These are phyloP conservation scores for Acropora tenuis DNA, from an alignment of 64 coral and sea anemone species.

Conservation along the genomic window DNA sequence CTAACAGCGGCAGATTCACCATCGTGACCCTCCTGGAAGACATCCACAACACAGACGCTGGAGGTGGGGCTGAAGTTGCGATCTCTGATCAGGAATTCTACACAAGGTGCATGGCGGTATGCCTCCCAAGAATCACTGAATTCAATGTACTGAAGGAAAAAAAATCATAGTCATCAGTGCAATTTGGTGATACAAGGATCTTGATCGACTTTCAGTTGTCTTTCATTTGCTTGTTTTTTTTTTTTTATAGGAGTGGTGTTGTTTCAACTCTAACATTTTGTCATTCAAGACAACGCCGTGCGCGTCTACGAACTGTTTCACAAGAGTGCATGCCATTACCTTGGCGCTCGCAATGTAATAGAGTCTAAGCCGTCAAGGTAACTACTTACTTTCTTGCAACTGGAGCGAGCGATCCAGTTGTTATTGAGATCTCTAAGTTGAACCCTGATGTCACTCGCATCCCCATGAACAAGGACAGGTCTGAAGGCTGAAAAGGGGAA, in stretches of 20 bases:
- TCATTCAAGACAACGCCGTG: too few relatives aligned
- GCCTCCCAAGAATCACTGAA: constrained; percentile 53
- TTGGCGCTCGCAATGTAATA: background rate
- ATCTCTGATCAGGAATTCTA: constrained; percentile 50
- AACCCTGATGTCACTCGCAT: constrained; percentile 28
- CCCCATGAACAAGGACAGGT: constrained; percentile 38
- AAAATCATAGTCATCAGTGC: background rate
- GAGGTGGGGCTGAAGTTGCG: constrained; percentile 16
- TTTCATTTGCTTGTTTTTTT: too few relatives aligned
- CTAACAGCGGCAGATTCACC: constrained; percentile 32
- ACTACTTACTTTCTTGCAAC: constrained; percentile 33
- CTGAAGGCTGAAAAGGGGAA: constrained; percentile 44
- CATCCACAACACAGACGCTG: constrained; percentile 46
- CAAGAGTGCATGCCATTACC: too few relatives aligned
- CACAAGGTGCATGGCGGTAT: constrained; percentile 22
- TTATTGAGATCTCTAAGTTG: constrained; percentile 46
- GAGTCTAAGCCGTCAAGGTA: background rate
- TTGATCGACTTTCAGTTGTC: background rate
- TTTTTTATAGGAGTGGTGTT: too few relatives aligned
- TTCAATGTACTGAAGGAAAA: constrained; percentile 33
- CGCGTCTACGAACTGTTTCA: too few relatives aligned
- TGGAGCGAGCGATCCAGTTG: constrained; percentile 38
- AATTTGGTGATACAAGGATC: background rate
- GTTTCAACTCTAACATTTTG: too few relatives aligned
- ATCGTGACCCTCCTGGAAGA: constrained; percentile 50